These are phyloP conservation scores for Poeciliopsis turrubarensis DNA, from an alignment of 2,113 vertebrate species.

Conservation along the genomic window DNA sequence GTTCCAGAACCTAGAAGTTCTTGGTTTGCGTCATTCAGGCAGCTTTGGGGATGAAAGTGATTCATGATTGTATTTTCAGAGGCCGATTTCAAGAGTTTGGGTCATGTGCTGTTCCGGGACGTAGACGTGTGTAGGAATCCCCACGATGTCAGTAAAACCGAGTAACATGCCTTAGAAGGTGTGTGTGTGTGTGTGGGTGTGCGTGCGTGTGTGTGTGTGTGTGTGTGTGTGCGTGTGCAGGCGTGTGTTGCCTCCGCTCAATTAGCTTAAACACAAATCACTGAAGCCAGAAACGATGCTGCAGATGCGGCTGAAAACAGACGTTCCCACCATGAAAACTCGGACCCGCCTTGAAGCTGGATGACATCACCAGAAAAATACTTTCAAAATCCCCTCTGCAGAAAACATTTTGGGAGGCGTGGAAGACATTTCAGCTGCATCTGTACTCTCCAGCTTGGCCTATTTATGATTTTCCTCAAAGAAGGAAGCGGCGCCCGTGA, in stretches of 20 bases:
- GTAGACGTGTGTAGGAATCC: too few relatives aligned
- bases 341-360: conserved; percentile 14
- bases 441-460: conserved; percentile 67
- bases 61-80: too few relatives aligned
- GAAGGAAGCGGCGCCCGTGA: conserved; percentile 42
- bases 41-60: too few relatives aligned
- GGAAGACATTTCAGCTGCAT: conserved; percentile 56
- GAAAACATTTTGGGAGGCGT: conserved; percentile 22
- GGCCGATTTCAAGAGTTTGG: too few relatives aligned
- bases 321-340: not conserved
- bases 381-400: too few relatives aligned
- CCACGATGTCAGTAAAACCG: too few relatives aligned
- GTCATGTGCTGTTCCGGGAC: too few relatives aligned
- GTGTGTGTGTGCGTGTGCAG: not conserved
- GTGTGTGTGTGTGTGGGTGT: not conserved
- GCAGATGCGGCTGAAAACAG: not conserved
- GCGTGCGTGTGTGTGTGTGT: not conserved
- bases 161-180: too few relatives aligned
- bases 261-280: not conserved
- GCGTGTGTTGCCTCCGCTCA: not conserved
- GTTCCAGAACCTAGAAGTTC: too few relatives aligned
- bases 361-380: conserved; percentile 37
- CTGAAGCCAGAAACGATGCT: conserved; percentile 2
- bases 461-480: conserved; percentile 57
- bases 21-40: too few relatives aligned